A percentile compares a stretch with the other conserved stretches of the same genome.
Evolutionary conservation across 2,797 vertebrate genomes (phyloP).

Genomic region (Chanos chanos): DNA sequence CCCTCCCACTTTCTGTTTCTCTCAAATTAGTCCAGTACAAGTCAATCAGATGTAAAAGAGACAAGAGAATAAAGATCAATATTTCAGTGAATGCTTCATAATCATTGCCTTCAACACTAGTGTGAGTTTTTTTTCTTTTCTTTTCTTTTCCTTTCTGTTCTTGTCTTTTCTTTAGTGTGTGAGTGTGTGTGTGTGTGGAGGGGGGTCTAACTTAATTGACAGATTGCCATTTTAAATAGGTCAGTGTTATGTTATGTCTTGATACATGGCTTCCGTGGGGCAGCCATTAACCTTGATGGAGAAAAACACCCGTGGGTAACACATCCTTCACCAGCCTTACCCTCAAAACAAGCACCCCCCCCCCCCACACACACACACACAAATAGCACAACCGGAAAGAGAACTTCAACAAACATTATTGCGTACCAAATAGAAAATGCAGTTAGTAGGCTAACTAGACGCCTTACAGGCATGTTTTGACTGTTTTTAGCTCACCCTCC

Average conservation of each 20-base stretch:
- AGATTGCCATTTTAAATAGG: constrained; percentile 24
- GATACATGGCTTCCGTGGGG: constrained; percentile 17
- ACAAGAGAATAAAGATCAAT: too few relatives aligned
- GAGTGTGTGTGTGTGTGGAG: neutral
- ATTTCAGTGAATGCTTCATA: too few relatives aligned
- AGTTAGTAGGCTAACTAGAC: too few relatives aligned
- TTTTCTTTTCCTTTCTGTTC: too few relatives aligned
- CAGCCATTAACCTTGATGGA: constrained; percentile 31
- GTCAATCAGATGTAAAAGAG: neutral
- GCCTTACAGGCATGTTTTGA: too few relatives aligned
- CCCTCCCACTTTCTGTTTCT: neutral
- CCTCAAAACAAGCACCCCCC: constrained; percentile 2
- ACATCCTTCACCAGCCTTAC: neutral
- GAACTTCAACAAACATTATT: neutral
- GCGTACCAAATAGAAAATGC: too few relatives aligned
- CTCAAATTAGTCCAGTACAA: too few relatives aligned
- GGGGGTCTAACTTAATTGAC: constrained; percentile 12
- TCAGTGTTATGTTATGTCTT: constrained; percentile 28
- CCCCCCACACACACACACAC: neutral
- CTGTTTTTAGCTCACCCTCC: too few relatives aligned
- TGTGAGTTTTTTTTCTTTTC: too few relatives aligned
- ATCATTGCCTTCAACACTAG: too few relatives aligned
- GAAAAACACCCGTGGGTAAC: neutral
- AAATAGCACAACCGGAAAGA: too few relatives aligned
- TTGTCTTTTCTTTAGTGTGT: neutral